Conservation (phyloP, 2,113 vertebrate species). For the Hippocampus mohnikei region DNA sequence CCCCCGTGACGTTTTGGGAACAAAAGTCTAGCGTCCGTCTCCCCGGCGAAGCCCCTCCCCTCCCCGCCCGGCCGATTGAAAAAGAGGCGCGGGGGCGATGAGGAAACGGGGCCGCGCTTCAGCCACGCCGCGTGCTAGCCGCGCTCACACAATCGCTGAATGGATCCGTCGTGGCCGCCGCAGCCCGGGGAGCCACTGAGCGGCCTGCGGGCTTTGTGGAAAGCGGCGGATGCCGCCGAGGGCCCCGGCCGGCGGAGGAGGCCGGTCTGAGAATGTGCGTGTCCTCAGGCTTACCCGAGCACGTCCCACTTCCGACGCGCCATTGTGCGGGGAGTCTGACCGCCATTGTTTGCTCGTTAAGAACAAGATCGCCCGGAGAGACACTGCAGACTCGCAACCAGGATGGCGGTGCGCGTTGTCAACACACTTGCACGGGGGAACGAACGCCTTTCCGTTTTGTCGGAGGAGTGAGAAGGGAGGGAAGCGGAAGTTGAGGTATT, state of each 20-base stretch:
- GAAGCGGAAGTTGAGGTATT: too few relatives aligned
- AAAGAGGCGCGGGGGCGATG: constrained; percentile 54
- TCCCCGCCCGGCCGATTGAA: constrained; percentile 50
- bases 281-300: constrained; percentile 20
- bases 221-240: constrained; percentile 48
- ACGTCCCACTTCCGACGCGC: constrained; percentile 13
- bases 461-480: too few relatives aligned
- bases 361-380: neutral
- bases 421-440: too few relatives aligned
- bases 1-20: constrained; percentile 17
- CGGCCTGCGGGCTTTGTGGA: constrained; percentile 57
- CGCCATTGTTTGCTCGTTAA: neutral
- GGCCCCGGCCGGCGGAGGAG: constrained; percentile 34
- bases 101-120: constrained; percentile 61
- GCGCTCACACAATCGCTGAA: constrained; percentile 64
- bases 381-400: neutral
- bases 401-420: neutral
- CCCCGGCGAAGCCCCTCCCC: constrained; percentile 40
- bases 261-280: constrained; percentile 17
- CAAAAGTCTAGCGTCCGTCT: constrained; percentile 21
- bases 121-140: constrained; percentile 59
- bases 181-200: constrained; percentile 48
- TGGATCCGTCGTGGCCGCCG: constrained; percentile 50
- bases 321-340: neutral
- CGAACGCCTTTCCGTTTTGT: too few relatives aligned